phyloP scores from a whole-genome alignment of 1,140 invertebrate genomes.

The Meloidogyne exigua region DNA sequence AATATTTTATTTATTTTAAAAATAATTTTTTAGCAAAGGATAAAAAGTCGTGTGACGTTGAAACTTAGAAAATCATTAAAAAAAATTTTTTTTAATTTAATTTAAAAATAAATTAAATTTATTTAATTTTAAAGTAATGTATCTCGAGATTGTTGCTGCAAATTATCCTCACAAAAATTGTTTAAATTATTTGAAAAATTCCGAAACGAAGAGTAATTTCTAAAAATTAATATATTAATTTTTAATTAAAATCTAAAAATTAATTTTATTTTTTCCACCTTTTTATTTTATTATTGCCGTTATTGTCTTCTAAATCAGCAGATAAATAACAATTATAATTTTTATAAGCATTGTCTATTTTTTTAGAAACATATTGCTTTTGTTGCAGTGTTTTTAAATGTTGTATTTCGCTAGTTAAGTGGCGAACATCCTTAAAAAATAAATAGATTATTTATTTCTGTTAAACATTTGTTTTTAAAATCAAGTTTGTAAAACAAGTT shows the following conservation, averaged over 20 bases:
- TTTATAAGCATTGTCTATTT: neutral
- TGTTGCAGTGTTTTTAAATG: neutral
- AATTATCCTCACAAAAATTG: neutral
- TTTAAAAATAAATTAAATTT: neutral
- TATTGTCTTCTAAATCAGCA: neutral
- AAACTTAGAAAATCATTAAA: no score
- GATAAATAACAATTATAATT: neutral
- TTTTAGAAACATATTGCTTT: neutral
- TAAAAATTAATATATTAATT: neutral
- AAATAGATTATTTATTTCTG: neutral
- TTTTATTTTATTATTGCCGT: neutral
- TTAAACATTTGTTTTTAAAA: neutral
- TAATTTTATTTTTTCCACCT: neutral
- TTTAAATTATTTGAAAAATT: neutral
- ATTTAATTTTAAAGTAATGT: neutral
- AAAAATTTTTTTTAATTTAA: no score
- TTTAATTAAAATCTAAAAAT: neutral
- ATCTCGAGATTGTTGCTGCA: neutral
- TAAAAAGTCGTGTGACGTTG: no score
- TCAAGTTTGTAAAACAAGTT: neutral
- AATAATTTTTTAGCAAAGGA: no score
- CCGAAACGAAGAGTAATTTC: neutral
- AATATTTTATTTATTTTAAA: no score
- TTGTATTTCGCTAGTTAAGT: slow-evolving; percentile 9
- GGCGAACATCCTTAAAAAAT: slow-evolving; percentile 8